A percentile compares a stretch with the other conserved stretches of the same genome.
Evolutionary conservation across 1,140 invertebrate genomes (phyloP).

Genomic region (Pteromalus puparum): DNA sequence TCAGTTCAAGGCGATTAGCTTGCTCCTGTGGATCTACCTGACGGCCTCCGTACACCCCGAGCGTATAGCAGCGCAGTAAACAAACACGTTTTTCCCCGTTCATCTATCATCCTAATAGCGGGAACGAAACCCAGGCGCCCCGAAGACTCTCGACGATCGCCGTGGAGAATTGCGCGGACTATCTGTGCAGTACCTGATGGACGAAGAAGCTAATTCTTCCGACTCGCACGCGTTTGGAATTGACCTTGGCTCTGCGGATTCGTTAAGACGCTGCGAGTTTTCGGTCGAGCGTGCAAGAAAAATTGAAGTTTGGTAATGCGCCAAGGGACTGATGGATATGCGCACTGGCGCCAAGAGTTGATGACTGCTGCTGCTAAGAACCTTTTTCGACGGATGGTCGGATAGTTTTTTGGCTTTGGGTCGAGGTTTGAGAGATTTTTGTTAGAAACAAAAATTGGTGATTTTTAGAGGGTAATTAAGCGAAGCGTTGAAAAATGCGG

Average conservation of each 20-base stretch:
- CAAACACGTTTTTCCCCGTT: conserved; percentile 58
- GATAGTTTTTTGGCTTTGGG: too few species aligned
- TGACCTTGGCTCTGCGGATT: conserved; percentile 13
- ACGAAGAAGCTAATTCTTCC: background rate
- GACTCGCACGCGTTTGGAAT: conserved; percentile 1
- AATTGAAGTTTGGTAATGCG: conserved; percentile 23
- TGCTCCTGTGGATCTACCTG: conserved; percentile 20
- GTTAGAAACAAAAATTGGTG: too few species aligned
- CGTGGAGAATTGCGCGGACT: conserved; percentile 27
- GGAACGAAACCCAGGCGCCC: conserved; percentile 58
- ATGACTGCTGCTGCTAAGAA: too few species aligned
- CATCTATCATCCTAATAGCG: conserved; percentile 65
- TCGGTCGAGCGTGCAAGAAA: conserved; percentile 9
- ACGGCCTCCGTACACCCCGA: background rate
- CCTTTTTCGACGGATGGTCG: too few species aligned
- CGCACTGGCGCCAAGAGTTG: too few species aligned
- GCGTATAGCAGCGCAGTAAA: conserved; percentile 51
- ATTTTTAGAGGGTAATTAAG: too few species aligned
- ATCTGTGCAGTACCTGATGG: background rate
- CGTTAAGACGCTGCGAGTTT: background rate
- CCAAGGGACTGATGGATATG: background rate
- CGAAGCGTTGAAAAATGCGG: too few species aligned
- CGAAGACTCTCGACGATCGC: conserved; percentile 45
- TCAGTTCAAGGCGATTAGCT: conserved; percentile 13
- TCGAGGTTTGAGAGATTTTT: too few species aligned